phyloP scores from a whole-genome alignment of 2,113 vertebrate species.

The Peromyscus californicus region DNA sequence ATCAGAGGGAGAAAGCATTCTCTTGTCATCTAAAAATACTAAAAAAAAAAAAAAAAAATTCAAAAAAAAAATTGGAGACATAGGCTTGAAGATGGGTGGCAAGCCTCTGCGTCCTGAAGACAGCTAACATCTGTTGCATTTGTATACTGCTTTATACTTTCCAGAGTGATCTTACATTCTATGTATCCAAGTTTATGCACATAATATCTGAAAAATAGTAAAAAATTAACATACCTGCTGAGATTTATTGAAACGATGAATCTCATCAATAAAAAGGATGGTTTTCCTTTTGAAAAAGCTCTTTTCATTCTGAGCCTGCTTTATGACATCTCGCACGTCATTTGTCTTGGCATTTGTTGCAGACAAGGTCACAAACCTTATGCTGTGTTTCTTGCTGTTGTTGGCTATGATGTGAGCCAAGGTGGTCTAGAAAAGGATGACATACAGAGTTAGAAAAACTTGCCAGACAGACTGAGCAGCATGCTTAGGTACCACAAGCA shows the following conservation, averaged over 20 bases:
- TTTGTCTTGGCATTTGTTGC: slow-evolving; percentile 94
- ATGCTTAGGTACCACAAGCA: not conserved
- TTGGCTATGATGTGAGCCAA: slow-evolving; percentile 97
- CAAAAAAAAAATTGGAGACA: not conserved
- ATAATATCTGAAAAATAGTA: not conserved
- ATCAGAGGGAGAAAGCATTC: not conserved
- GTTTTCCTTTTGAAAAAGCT: slow-evolving; percentile 97
- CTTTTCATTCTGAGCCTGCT: slow-evolving; percentile 97
- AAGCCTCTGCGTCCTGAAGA: not conserved
- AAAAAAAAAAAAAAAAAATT: not conserved
- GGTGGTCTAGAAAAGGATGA: slow-evolving; percentile 92
- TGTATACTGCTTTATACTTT: not conserved
- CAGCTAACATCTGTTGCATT: not conserved
- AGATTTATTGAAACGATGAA: slow-evolving; percentile 98
- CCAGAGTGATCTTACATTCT: not conserved
- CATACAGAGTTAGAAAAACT: not conserved
- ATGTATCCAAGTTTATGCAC: not conserved
- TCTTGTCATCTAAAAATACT: not conserved
- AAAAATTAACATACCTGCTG: slow-evolving; percentile 93
- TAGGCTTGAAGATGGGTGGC: not conserved
- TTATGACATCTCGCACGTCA: slow-evolving; percentile 97
- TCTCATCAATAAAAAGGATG: slow-evolving; percentile 98
- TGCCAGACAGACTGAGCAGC: not conserved
- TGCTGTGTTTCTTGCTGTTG: slow-evolving; percentile 92
- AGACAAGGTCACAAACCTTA: slow-evolving; percentile 94